A percentile compares a stretch with the other conserved stretches of the same genome.
These are phyloP conservation scores for Mormyrus iriodes DNA, from an alignment of 2,113 vertebrate species.

Conservation along the genomic window DNA sequence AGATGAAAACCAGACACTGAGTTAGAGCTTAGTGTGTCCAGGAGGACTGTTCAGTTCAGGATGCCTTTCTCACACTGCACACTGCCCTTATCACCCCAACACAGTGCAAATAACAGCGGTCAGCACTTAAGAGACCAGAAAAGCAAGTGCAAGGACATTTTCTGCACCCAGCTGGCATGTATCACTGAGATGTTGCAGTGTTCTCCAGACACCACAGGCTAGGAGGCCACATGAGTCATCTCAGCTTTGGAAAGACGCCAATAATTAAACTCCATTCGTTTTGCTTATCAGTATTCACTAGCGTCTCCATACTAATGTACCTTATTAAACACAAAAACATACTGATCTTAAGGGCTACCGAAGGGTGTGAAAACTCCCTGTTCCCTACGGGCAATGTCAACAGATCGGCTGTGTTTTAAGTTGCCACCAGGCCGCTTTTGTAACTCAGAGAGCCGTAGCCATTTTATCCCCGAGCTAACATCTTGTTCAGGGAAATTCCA, in stretches of 20 bases:
- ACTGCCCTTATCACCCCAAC: background rate
- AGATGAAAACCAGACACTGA: slow-evolving; percentile 10
- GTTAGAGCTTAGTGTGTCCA: background rate
- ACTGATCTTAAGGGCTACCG: background rate
- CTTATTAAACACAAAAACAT: background rate
- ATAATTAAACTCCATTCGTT: background rate
- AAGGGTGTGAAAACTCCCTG: background rate
- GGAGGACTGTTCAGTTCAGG: background rate
- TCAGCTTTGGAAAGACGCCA: background rate
- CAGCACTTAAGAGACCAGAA: background rate
- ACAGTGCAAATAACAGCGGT: background rate
- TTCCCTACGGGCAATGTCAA: background rate
- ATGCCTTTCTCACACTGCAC: background rate
- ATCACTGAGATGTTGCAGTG: background rate
- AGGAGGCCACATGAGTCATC: background rate
- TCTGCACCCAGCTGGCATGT: background rate
- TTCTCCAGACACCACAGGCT: background rate
- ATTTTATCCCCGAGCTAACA: background rate
- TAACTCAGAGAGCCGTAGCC: background rate
- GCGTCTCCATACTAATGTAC: background rate
- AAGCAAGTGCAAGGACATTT: background rate
- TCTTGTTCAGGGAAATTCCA: background rate
- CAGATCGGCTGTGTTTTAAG: background rate
- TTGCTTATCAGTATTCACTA: background rate
- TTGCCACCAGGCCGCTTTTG: background rate